Conservation (phyloP, 2,113 vertebrate species). For the Struthidea cinerea region DNA sequence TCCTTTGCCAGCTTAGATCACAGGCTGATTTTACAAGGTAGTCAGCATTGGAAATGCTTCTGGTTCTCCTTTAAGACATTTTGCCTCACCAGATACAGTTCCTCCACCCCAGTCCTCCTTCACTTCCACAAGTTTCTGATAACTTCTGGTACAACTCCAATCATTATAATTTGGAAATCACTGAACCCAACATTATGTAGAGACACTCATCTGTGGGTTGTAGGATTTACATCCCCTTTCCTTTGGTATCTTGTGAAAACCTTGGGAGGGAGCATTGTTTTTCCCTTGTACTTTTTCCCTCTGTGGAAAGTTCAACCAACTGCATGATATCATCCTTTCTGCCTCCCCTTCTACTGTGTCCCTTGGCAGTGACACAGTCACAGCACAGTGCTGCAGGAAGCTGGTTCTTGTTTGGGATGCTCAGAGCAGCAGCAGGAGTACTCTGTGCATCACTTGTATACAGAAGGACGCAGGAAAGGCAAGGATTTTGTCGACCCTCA, state of each 20-base stretch:
- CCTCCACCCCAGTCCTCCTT: not conserved
- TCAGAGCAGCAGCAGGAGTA: not conserved
- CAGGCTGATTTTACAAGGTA: not conserved
- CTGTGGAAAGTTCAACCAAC: not conserved
- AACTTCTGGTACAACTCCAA: not conserved
- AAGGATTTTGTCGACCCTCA: not conserved
- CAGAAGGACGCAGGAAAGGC: not conserved
- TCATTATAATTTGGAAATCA: not conserved
- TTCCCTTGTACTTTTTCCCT: not conserved
- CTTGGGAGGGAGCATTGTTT: not conserved
- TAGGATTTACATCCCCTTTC: not conserved
- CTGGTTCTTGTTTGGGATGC: not conserved
- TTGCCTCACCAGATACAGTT: not conserved
- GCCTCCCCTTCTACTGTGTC: not conserved
- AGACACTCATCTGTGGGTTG: not conserved
- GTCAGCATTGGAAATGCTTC: not conserved
- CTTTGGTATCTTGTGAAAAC: not conserved
- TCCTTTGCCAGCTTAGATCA: not conserved
- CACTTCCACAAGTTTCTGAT: not conserved
- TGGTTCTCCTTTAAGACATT: not conserved
- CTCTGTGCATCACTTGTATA: not conserved
- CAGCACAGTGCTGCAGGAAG: not conserved
- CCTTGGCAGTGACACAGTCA: not conserved
- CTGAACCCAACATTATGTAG: not conserved
- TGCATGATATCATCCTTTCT: not conserved